Evolutionary conservation across 1,140 invertebrate genomes (phyloP).

Genomic region (Branchinecta lynchi): DNA sequence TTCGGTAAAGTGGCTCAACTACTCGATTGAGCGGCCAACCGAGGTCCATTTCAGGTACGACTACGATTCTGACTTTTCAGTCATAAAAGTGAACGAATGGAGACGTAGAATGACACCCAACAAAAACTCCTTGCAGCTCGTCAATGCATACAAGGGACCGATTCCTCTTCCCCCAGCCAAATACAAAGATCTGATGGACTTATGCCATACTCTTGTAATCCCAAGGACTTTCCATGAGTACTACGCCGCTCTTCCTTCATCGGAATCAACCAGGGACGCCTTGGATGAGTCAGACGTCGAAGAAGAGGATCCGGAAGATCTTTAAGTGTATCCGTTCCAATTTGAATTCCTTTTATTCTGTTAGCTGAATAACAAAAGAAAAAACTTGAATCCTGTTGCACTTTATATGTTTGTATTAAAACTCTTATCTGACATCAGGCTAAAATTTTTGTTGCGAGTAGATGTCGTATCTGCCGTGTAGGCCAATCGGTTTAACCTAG

Average conservation of each 20-base stretch:
- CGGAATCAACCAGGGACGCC: conserved; percentile 7
- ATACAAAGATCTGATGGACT: conserved; percentile 2
- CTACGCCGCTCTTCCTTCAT: conserved; percentile 8
- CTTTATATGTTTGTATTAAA: conserved; percentile 10
- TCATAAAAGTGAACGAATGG: conserved; percentile 1
- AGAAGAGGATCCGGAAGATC: too few species aligned
- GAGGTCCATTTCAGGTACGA: conserved; percentile 8
- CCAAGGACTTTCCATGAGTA: conserved; percentile 5
- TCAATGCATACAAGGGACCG: conserved; percentile 8
- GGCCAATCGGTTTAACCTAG: conserved; percentile 7
- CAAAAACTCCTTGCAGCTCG: conserved; percentile 8
- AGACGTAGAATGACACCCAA: conserved; percentile 5
- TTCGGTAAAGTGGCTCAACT: conserved; percentile 6
- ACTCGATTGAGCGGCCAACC: conserved; percentile 8
- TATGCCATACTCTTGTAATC: conserved; percentile 1
- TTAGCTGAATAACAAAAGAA: conserved; percentile 10
- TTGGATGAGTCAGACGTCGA: conserved; percentile 8
- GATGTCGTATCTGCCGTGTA: conserved; percentile 5
- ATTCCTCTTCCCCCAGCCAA: conserved; percentile 5
- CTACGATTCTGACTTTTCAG: too few species aligned
- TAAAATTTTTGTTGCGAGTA: conserved; percentile 7
- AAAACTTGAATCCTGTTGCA: conserved; percentile 9
- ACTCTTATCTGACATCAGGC: conserved; percentile 5
- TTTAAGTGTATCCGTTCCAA: too few species aligned
- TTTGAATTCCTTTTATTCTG: too few species aligned